Base-by-base conservation (phyloP, 2,888 invertebrate species). In the Nematopogon swammerdamellus region DNA sequence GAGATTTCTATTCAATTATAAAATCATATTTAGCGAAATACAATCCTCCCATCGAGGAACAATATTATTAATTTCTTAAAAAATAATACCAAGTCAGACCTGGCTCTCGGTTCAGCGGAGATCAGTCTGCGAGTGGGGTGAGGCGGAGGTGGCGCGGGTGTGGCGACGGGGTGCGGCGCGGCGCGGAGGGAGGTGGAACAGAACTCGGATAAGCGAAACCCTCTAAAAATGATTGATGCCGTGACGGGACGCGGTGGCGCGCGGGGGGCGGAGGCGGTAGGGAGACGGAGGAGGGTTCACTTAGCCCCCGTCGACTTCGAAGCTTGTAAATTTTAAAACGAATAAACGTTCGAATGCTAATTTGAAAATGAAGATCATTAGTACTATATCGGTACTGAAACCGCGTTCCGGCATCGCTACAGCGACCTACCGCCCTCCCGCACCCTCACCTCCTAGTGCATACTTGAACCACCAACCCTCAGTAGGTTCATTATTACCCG, bases 1-100 rank as follows among this genome's bases (percentile, higher is more conserved):
- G 72, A 79, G 79, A 79, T 79, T 79, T 79, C 79, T 79, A 79
- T 79, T 79, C 79, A 79, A 79, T 79, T 79, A 79, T 76, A 77
- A 79, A 77, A 75, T 74, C 79, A 79, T 76, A 79, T 79, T 79
- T 77, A 79, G 76, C 77, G 79, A 79, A 79, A 79, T 77, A 75
- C 76, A 77, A 79, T 79, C 79, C 76, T 46, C 72, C 70, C 74
- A 72, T 70, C 63, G 68, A 68, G 72, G 63, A 76, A 79, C 76
- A 77, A 79, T 79, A 77, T 77, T 77, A 77, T 79, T 79, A 77
- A 79, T 79, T 36, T 77, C 76, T 72, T 70, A 75, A 75, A 77
- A 77, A 77, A 77, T 72, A 77, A 77, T 74, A 77, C 77, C 75
- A 72, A 74, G 69, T 70, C 69, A 69, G 72, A 68, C 65, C 71